Base-by-base conservation (phyloP, 2,797 vertebrate genomes). In the Huso huso region DNA sequence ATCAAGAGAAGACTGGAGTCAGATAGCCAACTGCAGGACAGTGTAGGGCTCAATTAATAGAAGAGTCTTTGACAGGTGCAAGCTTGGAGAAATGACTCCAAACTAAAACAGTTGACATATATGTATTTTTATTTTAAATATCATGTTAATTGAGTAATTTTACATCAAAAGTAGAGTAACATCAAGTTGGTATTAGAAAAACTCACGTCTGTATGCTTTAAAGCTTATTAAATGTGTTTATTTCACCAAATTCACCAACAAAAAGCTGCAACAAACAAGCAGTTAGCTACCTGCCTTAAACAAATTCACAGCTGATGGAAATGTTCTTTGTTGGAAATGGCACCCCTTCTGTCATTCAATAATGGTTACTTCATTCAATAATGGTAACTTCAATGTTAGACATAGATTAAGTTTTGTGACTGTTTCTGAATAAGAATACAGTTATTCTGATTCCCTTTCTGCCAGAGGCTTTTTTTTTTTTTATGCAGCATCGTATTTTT, bases 1-100 rank as follows among this genome's bases (percentile, higher is more conserved):
- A 89, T 82, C 86, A 79, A 87, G 92, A 82, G 90, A 88, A 84
- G 85, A 83, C 86, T 76, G 75, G 78, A 88, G 89, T 80, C 88
- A 83, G 88, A 88, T 85, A 86, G 90, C 90, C 91, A 79, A 84
- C 84, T 74, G 67, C 80, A 70, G 86, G 89, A 80, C 88, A 70
- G 81, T 83, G 85, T 82, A 86, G 86, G 89, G 91, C 94, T 93
- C 93, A 94, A 94, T 96, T 95, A 95, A 87, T 81, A 69, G 80
- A 67, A 73, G 81, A 86, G 73, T 76, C 81, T 81, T 86, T 87
- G 81, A 77, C 85, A 84, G 85, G 83, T 86, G 81, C 82, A 80
- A 79, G 77, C 82, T 81, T 66, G 68, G 70, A 72, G 76, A 37
- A 74, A 69, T 67, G 71, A 48, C 81, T 86, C 82, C 81, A 74